Percentiles rank a stretch among this genome's conserved stretches.
phyloP scores from a whole-genome alignment of 2,797 vertebrate species.

The Apogon talboti region DNA sequence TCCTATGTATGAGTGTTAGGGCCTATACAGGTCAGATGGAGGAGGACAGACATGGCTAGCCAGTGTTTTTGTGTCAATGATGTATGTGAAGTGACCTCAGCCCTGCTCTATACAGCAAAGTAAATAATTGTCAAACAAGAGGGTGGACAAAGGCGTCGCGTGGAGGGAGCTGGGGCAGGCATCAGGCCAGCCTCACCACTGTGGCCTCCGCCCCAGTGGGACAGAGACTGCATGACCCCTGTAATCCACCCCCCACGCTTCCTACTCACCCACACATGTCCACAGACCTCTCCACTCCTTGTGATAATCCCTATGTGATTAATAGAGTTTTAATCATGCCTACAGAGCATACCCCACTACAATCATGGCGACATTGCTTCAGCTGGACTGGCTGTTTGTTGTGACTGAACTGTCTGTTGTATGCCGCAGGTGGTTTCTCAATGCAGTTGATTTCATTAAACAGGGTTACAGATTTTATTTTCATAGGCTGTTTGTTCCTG shows the following conservation, averaged over 20 bases:
- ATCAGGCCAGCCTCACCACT: conserved; percentile 51
- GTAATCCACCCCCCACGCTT: conserved; percentile 61
- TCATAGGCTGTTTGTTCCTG: conserved; percentile 6
- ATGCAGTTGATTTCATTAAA: background rate
- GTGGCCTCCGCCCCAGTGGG: conserved; percentile 52
- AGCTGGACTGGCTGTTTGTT: conserved; percentile 5
- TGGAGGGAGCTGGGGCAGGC: conserved; percentile 72
- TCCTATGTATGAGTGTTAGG: conserved; percentile 23
- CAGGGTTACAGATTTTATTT: background rate
- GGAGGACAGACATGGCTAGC: conserved; percentile 52
- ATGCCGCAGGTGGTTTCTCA: conserved; percentile 35
- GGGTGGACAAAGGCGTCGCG: conserved; percentile 79
- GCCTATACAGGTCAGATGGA: conserved; percentile 43
- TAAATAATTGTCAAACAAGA: conserved; percentile 88
- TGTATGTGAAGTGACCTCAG: conserved; percentile 74
- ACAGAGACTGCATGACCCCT: conserved; percentile 72
- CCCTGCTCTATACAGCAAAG: conserved; percentile 75
- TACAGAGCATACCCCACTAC: background rate
- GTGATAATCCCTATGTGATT: conserved; percentile 70
- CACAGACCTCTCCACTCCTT: conserved; percentile 29
- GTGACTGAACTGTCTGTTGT: background rate
- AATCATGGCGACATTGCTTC: background rate
- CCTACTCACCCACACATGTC: conserved; percentile 27
- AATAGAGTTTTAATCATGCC: conserved; percentile 73
- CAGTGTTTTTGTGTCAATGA: conserved; percentile 73